Evolutionary conservation across 2,797 vertebrate genomes (phyloP).

Genomic region (Hemitrygon akajei): DNA sequence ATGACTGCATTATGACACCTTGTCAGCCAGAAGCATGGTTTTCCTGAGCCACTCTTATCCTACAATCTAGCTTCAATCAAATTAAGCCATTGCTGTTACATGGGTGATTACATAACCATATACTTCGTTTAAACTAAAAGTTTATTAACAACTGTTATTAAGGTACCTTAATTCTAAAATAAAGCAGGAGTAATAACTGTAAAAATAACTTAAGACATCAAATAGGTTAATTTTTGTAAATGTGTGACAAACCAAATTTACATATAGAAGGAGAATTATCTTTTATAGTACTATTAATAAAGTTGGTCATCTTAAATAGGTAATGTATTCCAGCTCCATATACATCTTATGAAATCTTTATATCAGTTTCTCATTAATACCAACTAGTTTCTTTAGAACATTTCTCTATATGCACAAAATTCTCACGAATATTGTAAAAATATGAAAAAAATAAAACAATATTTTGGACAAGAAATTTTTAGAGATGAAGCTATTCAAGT

Average conservation of each 20-base stretch:
- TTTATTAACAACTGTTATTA: not conserved
- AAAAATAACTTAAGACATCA: not conserved
- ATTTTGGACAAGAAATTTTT: conserved; percentile 10
- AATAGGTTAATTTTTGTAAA: not conserved
- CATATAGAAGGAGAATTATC: not conserved
- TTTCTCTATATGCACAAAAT: conserved; percentile 1
- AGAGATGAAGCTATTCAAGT: not conserved
- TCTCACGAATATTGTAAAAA: conserved; percentile 9
- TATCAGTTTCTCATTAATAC: conserved; percentile 14
- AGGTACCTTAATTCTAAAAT: not conserved
- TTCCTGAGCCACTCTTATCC: too few species aligned
- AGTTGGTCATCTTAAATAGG: conserved; percentile 11
- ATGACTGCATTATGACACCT: not conserved
- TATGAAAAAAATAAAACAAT: conserved; percentile 21
- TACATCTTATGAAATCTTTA: not conserved
- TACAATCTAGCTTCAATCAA: not conserved
- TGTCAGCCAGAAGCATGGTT: not conserved
- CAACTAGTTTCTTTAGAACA: not conserved
- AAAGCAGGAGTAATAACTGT: not conserved
- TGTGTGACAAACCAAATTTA: not conserved
- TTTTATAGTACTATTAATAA: conserved; percentile 15
- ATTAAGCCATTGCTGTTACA: not conserved
- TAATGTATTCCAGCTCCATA: not conserved
- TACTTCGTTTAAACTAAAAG: conserved; percentile 22
- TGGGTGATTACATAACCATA: not conserved